Percentiles rank a stretch among this genome's conserved stretches.
Evolutionary conservation across 2,113 vertebrate species (phyloP).

Genomic region (Apistogramma diplotaenia): DNA sequence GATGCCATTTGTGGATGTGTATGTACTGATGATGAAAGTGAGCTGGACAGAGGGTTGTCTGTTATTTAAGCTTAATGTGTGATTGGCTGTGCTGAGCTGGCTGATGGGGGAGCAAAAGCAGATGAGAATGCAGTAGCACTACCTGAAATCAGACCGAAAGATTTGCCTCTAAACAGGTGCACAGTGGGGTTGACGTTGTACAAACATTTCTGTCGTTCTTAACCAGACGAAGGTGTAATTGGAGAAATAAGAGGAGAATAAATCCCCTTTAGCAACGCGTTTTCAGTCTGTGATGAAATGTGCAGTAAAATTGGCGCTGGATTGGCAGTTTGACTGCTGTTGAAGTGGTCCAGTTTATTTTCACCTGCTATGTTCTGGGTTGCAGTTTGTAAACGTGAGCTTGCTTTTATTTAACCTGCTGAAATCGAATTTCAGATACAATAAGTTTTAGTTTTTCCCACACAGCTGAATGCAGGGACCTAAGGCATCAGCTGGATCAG

Average conservation of each 20-base stretch:
- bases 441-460: background rate
- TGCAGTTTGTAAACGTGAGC: background rate
- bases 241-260: no score
- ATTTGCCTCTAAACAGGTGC: slow-evolving; percentile 57
- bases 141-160: background rate
- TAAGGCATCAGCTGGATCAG: background rate
- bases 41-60: slow-evolving; percentile 1
- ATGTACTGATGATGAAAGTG: background rate
- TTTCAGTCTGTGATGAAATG: background rate
- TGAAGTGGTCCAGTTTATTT: background rate
- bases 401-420: background rate
- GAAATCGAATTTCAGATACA: no score
- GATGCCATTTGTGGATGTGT: background rate
- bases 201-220: background rate
- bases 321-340: background rate
- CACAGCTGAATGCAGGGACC: no score
- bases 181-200: slow-evolving; percentile 4
- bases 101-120: background rate
- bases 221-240: no score
- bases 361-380: background rate
- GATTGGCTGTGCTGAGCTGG: background rate
- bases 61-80: background rate
- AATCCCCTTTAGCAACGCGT: no score
- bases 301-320: background rate
- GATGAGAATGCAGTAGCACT: background rate